Base-by-base conservation (phyloP, 2,113 vertebrate species). In the Oenanthe melanoleuca region DNA sequence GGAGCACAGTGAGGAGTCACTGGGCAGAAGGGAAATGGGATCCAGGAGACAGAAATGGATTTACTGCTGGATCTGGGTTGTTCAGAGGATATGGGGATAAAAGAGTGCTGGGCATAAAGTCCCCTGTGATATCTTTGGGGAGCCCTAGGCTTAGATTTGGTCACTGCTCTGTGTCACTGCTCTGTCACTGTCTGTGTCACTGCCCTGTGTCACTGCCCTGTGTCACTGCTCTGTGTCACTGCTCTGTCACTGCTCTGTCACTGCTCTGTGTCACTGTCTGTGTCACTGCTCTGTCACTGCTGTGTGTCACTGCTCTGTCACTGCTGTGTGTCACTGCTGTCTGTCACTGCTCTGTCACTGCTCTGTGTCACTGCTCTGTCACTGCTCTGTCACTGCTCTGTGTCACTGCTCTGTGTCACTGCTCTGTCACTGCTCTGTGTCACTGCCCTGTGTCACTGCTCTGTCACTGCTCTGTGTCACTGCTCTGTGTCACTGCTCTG, bases 41-140 rank as follows among this genome's bases (percentile, higher is more conserved):
- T 37, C 22, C 3, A 21, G 42, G 49, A 53, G 67, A 10, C 14
- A 4, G 0, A 2, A 15, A 21, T 3, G 4, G 0, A 6, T 38
- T 79, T 25, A 10, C 17, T 44, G 11, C 38, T 60, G 78, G n/a
- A 5, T 5, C 13, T 34, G 13, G 26, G 53, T 2, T 24, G 2
- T 15, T 59, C 40, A 22, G 33, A 9, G 33, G n/a, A 7, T 29
- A 8, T 2, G 11, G 25, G 9, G 24, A 45, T 8, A 29, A 49
- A 63, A 23, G 2, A 38, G 28, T 17, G 8, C 53, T 50, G 57
- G 42, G 5, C 17, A 29, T 9, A n/a, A 57, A 44, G 34, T 28
- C 5, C 5, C 22, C 14, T 25, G 22, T 4, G 11, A 6, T 34
- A 6, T 23, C 22, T 24, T 5, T 38, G n/a, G 52, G 22, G 20